Evolutionary conservation across 1,140 invertebrate species (phyloP).

Genomic region (Rhopalosiphum padi): DNA sequence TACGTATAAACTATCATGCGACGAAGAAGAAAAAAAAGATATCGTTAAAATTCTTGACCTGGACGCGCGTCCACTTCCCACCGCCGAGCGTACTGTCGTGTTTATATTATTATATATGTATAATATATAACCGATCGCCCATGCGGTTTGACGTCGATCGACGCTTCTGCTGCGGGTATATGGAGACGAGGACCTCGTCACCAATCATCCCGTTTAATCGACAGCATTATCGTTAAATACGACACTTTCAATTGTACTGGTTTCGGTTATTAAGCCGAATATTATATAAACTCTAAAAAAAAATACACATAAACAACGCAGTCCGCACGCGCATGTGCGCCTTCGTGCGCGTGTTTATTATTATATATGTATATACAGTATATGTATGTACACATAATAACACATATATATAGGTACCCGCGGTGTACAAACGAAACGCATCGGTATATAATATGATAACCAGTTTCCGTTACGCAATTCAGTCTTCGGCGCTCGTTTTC

Average conservation of each 20-base stretch:
- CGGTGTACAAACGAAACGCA: background rate
- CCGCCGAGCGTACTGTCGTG: too few species aligned
- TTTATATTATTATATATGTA: background rate
- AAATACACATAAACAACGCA: background rate
- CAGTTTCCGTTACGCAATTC: slow-evolving; percentile 47
- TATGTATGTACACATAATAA: background rate
- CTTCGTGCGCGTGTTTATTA: background rate
- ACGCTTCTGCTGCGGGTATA: background rate
- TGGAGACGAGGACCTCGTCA: background rate
- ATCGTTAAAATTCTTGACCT: slow-evolving; percentile 56
- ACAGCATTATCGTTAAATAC: background rate
- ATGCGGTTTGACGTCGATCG: slow-evolving; percentile 9
- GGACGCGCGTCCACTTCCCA: background rate
- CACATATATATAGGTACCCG: background rate
- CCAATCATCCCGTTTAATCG: slow-evolving; percentile 41
- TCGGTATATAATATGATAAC: background rate
- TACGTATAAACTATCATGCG: background rate
- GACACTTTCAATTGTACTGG: slow-evolving; percentile 48
- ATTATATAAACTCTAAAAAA: background rate
- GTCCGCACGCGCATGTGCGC: background rate
- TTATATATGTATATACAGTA: background rate
- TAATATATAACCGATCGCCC: background rate
- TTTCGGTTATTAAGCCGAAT: slow-evolving; percentile 38
- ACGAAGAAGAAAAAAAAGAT: slow-evolving; percentile 1
- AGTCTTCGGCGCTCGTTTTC: slow-evolving; percentile 15